Base-by-base conservation (phyloP, 1,140 invertebrate species). In the Doryteuthis pealeii region DNA sequence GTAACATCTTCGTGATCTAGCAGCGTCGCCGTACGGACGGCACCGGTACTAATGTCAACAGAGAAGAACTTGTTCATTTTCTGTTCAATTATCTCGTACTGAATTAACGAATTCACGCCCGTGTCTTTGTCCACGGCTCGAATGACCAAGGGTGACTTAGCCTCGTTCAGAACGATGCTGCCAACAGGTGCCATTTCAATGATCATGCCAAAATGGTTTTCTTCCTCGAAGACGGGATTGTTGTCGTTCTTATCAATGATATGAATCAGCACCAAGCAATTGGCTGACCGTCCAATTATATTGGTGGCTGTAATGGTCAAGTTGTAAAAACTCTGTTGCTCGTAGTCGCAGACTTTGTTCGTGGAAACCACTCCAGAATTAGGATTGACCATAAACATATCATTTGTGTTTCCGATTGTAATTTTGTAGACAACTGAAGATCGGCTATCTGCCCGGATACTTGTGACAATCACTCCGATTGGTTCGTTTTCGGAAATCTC, bases 401-500 rank as follows among this genome's bases (percentile, higher is more conserved):
- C 76, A 2, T 79, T 73, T 0, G 76, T 90, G 89, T 84, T 90
- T 12, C 85, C 84, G 30, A 14, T 70, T 1, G 80, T 76, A 26
- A 88, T 84, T 35, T 81, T 80, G 74, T 87, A 88, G n/a, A 83
- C 79, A 10, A 88, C 79, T 0, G 86, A 85, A 26, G 87, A 87
- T 65, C 82, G 79, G 71, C 87, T 83, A 62, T 92, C 89, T 0
- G 94, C 94, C 82, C 93, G 91, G 8, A 96, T 87, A 80, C 93
- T 91, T 35, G 91, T 91, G 10, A 97, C 92, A 85, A 92, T 92
- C 14, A 92, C 92, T 6, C 94, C 95, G 15, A 91, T 85, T 12
- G 92, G 91, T 78, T 92, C 91, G 86, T 96, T 95, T 89, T 98
- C 96, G 77, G 91, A 92, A 14, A 98, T 91, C 87, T 96, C 95